Evolutionary conservation across 1,140 invertebrate genomes (phyloP).

Genomic region (Holotrichia oblita): DNA sequence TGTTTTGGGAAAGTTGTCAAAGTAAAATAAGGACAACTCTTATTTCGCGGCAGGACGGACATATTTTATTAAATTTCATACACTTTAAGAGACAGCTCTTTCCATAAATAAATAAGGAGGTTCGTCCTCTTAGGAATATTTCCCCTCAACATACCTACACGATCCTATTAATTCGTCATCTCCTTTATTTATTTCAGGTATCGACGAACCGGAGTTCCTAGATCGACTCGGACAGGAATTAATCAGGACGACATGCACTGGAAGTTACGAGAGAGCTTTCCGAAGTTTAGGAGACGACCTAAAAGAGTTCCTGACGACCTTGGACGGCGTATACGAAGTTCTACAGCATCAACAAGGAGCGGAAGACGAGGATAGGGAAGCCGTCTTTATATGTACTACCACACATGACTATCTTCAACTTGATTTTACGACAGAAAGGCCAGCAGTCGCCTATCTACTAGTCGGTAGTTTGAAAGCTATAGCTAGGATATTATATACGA

Average conservation of each 20-base stretch:
- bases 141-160: not conserved
- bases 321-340: constrained; percentile 92
- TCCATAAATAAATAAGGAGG: not conserved
- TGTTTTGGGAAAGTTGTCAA: not conserved
- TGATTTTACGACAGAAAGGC: constrained; percentile 81
- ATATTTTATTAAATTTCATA: constrained; percentile 4
- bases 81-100: not conserved
- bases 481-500: constrained; percentile 76
- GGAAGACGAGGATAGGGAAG: constrained; percentile 71
- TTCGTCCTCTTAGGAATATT: not conserved
- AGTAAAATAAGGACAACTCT: no score
- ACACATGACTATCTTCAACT: constrained; percentile 71
- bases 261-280: constrained; percentile 76
- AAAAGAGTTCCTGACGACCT: constrained; percentile 82
- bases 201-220: constrained; percentile 67
- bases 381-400: constrained; percentile 77
- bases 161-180: not conserved
- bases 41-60: no score
- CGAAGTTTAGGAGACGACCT: constrained; percentile 82
- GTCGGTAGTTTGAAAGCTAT: constrained; percentile 80
- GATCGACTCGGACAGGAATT: constrained; percentile 73
- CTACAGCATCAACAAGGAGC: constrained; percentile 73
- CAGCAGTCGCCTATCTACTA: constrained; percentile 79
- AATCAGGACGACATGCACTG: constrained; percentile 69
- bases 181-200: constrained; percentile 60